phyloP scores from a whole-genome alignment of 2,888 invertebrate genomes.

The Diabrotica balteata region DNA sequence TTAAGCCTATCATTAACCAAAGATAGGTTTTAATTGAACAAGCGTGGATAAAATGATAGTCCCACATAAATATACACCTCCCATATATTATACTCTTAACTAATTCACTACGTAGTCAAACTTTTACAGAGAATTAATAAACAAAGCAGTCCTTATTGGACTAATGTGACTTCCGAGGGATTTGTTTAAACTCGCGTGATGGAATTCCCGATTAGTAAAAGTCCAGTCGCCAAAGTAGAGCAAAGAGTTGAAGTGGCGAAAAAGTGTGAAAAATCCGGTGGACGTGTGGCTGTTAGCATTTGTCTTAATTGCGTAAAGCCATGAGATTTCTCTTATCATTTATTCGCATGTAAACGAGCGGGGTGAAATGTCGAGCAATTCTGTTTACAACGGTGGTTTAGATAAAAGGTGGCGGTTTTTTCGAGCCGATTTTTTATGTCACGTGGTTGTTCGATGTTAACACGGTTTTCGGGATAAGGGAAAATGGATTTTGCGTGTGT shows the following conservation, averaged over 20 bases:
- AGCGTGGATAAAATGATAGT: too few relatives aligned
- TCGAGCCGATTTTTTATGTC: too few relatives aligned
- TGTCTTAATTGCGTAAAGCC: conserved; percentile 51
- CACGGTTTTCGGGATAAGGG: too few relatives aligned
- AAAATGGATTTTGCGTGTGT: too few relatives aligned
- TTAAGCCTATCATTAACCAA: too few relatives aligned
- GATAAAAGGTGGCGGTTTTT: conserved; percentile 8
- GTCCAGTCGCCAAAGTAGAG: conserved; percentile 5
- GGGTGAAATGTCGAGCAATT: conserved; percentile 50
- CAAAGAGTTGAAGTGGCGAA: not conserved
- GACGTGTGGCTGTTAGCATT: conserved; percentile 44
- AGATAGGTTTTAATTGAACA: too few relatives aligned
- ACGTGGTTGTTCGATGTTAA: too few relatives aligned
- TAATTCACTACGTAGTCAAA: too few relatives aligned
- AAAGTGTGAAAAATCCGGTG: conserved; percentile 17
- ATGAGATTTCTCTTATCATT: conserved; percentile 53
- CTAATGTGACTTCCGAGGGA: conserved; percentile 43
- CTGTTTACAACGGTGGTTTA: conserved; percentile 28
- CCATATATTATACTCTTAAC: too few relatives aligned
- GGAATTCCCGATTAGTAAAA: conserved; percentile 39
- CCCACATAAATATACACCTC: too few relatives aligned
- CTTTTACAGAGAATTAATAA: too few relatives aligned
- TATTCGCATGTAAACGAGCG: conserved; percentile 52
- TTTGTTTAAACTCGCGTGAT: conserved; percentile 51
- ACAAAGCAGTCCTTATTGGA: too few relatives aligned